Evolutionary conservation across 2,797 vertebrate species (phyloP), one percentile per base, ranked within the genome.

Genomic region (Champsocephalus esox): DNA sequence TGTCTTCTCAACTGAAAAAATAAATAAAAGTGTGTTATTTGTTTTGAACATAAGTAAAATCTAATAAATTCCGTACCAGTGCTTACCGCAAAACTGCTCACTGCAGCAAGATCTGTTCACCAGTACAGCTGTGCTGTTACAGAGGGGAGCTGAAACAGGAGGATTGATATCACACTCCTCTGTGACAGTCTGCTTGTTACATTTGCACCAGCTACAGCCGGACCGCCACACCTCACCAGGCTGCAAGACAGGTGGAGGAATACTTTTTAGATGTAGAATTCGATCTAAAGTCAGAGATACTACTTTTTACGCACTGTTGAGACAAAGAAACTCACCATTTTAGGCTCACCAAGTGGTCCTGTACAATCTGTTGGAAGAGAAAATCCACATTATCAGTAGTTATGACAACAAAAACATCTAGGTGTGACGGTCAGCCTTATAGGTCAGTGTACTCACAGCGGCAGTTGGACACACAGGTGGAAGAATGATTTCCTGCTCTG

Each of bases 171-270:
- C 4, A 75, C 95, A 95, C 48, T 92, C 76, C 64, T 92, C 92
- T 0, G 63, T 87, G 52, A 1, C 3, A 17, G 93, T 94, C 70
- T 81, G 86, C 46, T 75, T 89, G 79, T 92, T 87, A 67, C 94
- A 95, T 1, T 49, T 90, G 41, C 95, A 95, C 8, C 64, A 12
- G 38, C 92, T 0, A 73, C 94, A 95, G 16, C 76, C 71, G 10
- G 91, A 92, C 82, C 68, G 21, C 95, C 94, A 95, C 9, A 67
- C 68, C 32, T 93, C 92, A 12, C 94, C 93, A 43, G 70, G 75
- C 95, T 95, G 68, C 19, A 43, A 80, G 12, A 79, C 34, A 77
- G 5, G n/a, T 3, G 59, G 1, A 69, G n/a, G 70, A 28, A 50
- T 6, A 43, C 2, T 3, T 48, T 24, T n/a, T 11, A 4, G 5